Evolutionary conservation across 2,888 invertebrate genomes (phyloP).

Genomic region (Gastracanthus pulcherrimus): DNA sequence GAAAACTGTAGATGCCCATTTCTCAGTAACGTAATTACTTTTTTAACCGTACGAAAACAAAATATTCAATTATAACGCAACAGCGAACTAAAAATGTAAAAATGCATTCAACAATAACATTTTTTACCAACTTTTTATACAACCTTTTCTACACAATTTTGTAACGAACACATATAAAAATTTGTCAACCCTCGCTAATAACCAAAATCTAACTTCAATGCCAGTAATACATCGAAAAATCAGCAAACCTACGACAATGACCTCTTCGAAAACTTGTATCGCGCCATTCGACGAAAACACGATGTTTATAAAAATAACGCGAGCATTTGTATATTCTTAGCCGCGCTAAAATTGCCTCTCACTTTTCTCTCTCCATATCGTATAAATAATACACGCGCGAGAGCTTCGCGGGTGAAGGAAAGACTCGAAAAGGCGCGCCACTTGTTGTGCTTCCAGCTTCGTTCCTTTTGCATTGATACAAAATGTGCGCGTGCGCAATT

Average conservation of each 20-base stretch:
- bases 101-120: neutral
- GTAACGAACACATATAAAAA: neutral
- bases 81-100: neutral
- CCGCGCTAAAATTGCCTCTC: neutral
- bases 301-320: neutral
- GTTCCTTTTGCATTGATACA: too few relatives aligned
- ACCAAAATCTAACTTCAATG: too few relatives aligned
- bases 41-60: neutral
- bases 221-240: neutral
- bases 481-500: neutral
- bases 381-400: too few relatives aligned
- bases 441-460: too few relatives aligned
- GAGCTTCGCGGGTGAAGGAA: too few relatives aligned
- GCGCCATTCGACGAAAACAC: neutral
- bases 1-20: neutral
- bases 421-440: too few relatives aligned
- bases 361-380: too few relatives aligned
- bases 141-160: slow-evolving; percentile 38
- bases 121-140: slow-evolving; percentile 20
- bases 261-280: neutral
- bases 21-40: neutral
- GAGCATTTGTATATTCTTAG: neutral
- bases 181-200: too few relatives aligned
- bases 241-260: neutral
- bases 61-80: too few relatives aligned